Base-by-base conservation (phyloP, 2,888 invertebrate species). In the Pseudococcus jackbeardsleyi region DNA sequence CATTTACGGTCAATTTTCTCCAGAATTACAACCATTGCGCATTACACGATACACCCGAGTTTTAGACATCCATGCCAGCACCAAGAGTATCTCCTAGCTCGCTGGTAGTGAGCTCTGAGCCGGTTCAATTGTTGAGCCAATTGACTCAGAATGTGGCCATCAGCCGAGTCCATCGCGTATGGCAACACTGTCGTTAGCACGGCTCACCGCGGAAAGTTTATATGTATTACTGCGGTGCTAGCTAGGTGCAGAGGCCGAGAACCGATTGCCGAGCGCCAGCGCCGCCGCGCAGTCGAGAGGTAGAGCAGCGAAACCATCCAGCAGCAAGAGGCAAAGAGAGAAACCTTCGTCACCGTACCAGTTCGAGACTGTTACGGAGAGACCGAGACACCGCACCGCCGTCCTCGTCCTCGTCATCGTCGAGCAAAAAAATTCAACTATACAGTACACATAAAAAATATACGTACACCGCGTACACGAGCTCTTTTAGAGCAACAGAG, bases 341-440 rank as follows among this genome's bases (percentile, higher is more conserved):
- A 79, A 88, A 82, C 59, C 88, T 88, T 88, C 88, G 59, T 88
- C 88, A 88, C 82, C 88, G 88, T 88, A 88, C 88, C 88, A 88
- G 88, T 88, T 88, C 50, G 88, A 88, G 88, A 88, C 88, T 88
- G 88, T 88, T 88, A 88, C 88, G 33, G 82, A 72, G 72, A 72
- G 72, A 72, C 72, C 39, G 42, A 26, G 11, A 22, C 68, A 8
- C 33, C 72, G 33, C 64, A 22, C 64, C 64, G 22, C 54, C 54
- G n/a, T 12, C 50, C 4, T 9, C 48, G 48, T 48, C 48, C 33
- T 39, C 26, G 85, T 42, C 42, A 42, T n/a, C 48, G 26, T 64
- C 64, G 48, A 26, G 77, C 77, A 77, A 72, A 77, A 77, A 48
- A 22, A 19, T n/a, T n/a, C 64, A 22, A 64, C 64, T n/a, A 54